These are phyloP conservation scores for Cephus pygmeus DNA, from an alignment of 2,888 invertebrate species.

Conservation along the genomic window DNA sequence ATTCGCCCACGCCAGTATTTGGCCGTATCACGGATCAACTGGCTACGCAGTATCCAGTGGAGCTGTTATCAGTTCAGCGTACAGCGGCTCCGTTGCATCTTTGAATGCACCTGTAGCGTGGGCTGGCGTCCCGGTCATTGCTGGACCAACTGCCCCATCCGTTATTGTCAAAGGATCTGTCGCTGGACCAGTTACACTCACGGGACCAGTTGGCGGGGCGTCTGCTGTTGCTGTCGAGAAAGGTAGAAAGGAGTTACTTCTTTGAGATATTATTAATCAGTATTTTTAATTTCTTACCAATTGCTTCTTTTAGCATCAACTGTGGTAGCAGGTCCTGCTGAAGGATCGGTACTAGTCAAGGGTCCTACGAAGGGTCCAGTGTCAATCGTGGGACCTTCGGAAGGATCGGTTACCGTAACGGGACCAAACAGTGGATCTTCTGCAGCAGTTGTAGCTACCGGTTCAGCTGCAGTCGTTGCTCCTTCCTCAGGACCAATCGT, in stretches of 20 bases:
- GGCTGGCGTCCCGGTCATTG: slow-evolving; percentile 9
- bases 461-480: slow-evolving; percentile 15
- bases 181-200: slow-evolving; percentile 17
- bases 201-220: too few species aligned
- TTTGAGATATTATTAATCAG: too few species aligned
- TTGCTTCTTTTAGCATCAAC: too few species aligned
- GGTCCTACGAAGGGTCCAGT: slow-evolving; percentile 7
- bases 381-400: slow-evolving; percentile 34
- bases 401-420: slow-evolving; percentile 36
- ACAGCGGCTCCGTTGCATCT: too few species aligned
- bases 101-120: too few species aligned
- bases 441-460: not conserved
- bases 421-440: not conserved
- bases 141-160: slow-evolving; percentile 19
- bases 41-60: slow-evolving; percentile 43
- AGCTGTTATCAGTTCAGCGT: too few species aligned
- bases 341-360: slow-evolving; percentile 7
- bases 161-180: slow-evolving; percentile 25
- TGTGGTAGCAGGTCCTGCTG: not conserved
- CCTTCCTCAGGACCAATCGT: not conserved
- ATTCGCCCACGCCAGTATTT: slow-evolving; percentile 39
- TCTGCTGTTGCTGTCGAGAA: too few species aligned
- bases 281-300: too few species aligned
- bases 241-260: too few species aligned
- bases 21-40: slow-evolving; percentile 46